Conservation (phyloP, 2,888 invertebrate species). For the Ophion ventricosus region DNA sequence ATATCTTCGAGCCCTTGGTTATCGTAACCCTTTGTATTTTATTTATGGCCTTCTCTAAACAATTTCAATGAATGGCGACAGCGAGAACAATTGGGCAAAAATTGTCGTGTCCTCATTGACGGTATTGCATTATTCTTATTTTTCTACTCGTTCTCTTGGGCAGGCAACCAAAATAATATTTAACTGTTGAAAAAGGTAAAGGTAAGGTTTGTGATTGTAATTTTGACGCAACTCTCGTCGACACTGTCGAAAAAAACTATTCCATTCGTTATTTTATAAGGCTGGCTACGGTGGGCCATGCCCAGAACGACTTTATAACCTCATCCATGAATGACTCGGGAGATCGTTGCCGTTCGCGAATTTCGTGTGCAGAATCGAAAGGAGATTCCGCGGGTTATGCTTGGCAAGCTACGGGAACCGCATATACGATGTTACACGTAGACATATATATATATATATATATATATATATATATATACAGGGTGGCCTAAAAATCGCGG, state of each 20-base stretch:
- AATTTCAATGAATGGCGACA: not conserved
- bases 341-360: slow-evolving; percentile 23
- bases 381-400: slow-evolving; percentile 31
- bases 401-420: slow-evolving; percentile 2
- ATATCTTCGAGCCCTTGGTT: not conserved
- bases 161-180: not conserved
- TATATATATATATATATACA: not conserved
- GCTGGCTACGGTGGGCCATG: not conserved
- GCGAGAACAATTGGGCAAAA: not conserved
- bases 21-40: slow-evolving; percentile 16
- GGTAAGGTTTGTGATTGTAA: not conserved
- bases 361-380: slow-evolving; percentile 46
- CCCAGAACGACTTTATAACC: slow-evolving; percentile 31
- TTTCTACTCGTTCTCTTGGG: not conserved
- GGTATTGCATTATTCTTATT: not conserved
- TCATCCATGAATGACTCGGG: slow-evolving; percentile 21
- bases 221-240: not conserved
- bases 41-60: not conserved
- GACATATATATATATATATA: not conserved
- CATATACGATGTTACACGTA: not conserved
- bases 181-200: not conserved
- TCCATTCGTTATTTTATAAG: not conserved
- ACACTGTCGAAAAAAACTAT: not conserved
- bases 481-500: too few species aligned
- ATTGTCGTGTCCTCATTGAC: not conserved